Evolutionary conservation across 2,888 invertebrate genomes (phyloP), one percentile per base, ranked within the genome.

Genomic region (Epistrophella euchroma): DNA sequence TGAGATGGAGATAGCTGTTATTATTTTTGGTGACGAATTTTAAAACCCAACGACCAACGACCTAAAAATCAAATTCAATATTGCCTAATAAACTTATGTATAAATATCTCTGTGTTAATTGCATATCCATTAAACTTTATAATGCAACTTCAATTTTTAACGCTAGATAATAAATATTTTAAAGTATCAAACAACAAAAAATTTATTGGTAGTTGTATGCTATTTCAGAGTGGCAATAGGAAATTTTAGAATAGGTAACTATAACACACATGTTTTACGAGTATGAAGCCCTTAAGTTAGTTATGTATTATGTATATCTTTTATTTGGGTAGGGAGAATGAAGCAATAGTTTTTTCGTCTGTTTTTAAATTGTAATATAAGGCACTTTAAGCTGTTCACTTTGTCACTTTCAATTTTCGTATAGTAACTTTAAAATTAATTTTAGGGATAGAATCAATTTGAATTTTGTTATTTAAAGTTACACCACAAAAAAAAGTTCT

Each of bases 401-500:
- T 0, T 22, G 13, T 25, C 62, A 43, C 22, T n/a, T 40, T 19
- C 1, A 22, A 9, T 17, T 55, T 55, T 28, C 3, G 5, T 52
- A 56, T 17, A 32, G 6, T 7, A 6, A 6, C 4, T 25, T 25
- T 25, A 4, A 6, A 32, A n/a, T n/a, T n/a, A n/a, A 32, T 10
- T 2, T 2, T 9, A 32, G 9, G 9, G 32, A 9, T 32, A 32
- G 2, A 7, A 32, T 9, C 10, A 7, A 9, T 32, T 32, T 32
- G 1, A 32, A 1, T 32, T 32, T 32, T 10, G 0, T 32, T 32
- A 2, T 32, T 32, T 32, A 32, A 32, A 5, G 9, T 32, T 5
- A 35, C 11, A 35, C 1, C 35, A 35, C 40, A 19, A n/a, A 28
- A 4, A 50, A 35, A 15, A 35, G 9, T 64, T 88, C 91, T 91